Evolutionary conservation across 2,888 invertebrate species (phyloP).

Genomic region (Hartigia nigra): DNA sequence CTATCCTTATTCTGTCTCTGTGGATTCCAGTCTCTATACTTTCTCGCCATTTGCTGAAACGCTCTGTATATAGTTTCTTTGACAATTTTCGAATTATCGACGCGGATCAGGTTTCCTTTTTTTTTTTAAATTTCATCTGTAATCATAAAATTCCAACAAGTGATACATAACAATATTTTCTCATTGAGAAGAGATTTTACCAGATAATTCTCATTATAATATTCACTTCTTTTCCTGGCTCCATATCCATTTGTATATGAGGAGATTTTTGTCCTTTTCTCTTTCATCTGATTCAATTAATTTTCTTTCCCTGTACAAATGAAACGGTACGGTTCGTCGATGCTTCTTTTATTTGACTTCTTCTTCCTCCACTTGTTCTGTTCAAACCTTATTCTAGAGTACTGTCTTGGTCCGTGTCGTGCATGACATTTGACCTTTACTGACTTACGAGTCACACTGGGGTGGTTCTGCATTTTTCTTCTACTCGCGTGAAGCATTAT

Average conservation of each 20-base stretch:
- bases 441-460: neutral
- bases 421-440: neutral
- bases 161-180: neutral
- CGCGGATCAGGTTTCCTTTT: neutral
- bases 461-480: neutral
- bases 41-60: neutral
- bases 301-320: neutral
- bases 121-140: neutral
- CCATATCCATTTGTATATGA: neutral
- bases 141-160: neutral
- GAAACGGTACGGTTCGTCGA: neutral
- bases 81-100: neutral
- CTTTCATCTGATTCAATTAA: neutral
- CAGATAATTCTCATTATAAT: neutral
- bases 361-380: neutral
- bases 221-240: neutral
- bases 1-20: neutral
- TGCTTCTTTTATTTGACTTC: neutral
- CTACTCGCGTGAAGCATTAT: neutral
- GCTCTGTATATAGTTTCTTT: neutral
- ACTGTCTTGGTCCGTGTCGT: neutral
- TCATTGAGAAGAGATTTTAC: no score
- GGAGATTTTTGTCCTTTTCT: neutral
- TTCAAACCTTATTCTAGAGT: neutral
- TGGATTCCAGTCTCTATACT: neutral